A percentile compares a stretch with the other conserved stretches of the same genome.
Conservation (phyloP, 2,113 vertebrate genomes). For the Elgaria multicarinata region DNA sequence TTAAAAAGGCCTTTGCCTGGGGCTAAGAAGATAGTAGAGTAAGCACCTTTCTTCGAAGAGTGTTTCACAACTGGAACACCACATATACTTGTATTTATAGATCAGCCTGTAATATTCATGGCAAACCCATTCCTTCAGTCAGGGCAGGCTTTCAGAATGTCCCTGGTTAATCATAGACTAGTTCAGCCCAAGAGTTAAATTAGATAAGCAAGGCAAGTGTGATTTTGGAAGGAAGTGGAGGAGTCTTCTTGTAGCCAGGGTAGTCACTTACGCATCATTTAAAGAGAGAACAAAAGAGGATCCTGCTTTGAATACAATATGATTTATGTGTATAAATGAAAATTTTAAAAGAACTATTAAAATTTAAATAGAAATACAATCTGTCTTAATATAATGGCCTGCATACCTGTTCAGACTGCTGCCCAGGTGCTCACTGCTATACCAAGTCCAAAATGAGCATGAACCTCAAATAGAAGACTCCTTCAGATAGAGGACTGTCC, state of each 20-base stretch:
- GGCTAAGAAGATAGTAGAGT: not conserved
- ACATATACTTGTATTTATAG: not conserved
- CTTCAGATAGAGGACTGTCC: no score
- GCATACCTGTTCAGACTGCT: no score
- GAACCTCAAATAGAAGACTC: no score
- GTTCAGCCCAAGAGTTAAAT: not conserved
- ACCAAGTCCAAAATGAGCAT: no score
- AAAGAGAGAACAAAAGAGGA: no score
- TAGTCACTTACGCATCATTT: no score
- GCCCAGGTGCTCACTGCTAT: no score
- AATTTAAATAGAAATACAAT: no score
- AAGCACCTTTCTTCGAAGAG: not conserved
- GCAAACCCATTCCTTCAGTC: not conserved
- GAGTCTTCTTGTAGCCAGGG: not conserved
- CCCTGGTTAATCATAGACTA: not conserved
- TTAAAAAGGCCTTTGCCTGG: not conserved
- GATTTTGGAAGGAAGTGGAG: not conserved
- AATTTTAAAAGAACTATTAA: no score
- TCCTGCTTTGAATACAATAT: no score
- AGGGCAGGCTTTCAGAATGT: not conserved
- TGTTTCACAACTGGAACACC: not conserved
- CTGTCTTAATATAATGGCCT: no score
- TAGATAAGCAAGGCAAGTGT: not conserved
- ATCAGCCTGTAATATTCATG: not conserved
- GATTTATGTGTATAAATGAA: no score